Evolutionary conservation across 1,140 invertebrate species (phyloP), one percentile per base, ranked within the genome.

Genomic region (Calliphora vicina): DNA sequence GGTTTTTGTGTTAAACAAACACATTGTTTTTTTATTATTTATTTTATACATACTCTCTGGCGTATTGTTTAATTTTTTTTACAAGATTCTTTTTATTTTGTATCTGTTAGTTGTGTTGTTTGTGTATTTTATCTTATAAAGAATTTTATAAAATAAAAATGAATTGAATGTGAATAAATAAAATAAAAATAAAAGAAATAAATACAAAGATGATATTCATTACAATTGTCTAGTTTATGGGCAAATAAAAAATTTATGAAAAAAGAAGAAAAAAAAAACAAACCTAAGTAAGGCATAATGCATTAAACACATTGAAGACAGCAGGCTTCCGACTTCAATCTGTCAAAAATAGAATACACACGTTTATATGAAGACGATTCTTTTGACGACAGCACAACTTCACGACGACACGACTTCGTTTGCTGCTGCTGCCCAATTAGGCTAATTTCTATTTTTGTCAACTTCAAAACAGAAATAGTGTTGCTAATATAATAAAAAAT

Each of bases 221-320:
- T 57, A 57, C 50, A 57, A 57, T 57, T 57, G 50, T 57, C 50
- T 57, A 57, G 61, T 67, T 67, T 67, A 57, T 57, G 50, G 50
- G 61, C n/a, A 67, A 25, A 67, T 23, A 67, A 9, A 23, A 8
- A 35, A 35, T 67, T 67, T 67, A 67, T 67, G 61, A 25, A 67
- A 67, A 57, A 57, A 57, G n/a, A 57, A 57, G 17, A 57, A 13
- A 57, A 57, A 57, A 57, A 67, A 3, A 61, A n/a, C n/a, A 67
- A 1, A 13, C n/a, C 57, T 67, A n/a, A 67, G 23, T 23, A 67
- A 67, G 61, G 61, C 61, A 67, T 67, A n/a, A n/a, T n/a, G n/a
- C n/a, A n/a, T n/a, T n/a, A n/a, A n/a, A n/a, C n/a, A n/a, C n/a
- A n/a, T n/a, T n/a, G n/a, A n/a, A n/a, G n/a, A n/a, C n/a, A n/a